Evolutionary conservation across 2,797 vertebrate genomes (phyloP).

Genomic region (Danionella dracula): DNA sequence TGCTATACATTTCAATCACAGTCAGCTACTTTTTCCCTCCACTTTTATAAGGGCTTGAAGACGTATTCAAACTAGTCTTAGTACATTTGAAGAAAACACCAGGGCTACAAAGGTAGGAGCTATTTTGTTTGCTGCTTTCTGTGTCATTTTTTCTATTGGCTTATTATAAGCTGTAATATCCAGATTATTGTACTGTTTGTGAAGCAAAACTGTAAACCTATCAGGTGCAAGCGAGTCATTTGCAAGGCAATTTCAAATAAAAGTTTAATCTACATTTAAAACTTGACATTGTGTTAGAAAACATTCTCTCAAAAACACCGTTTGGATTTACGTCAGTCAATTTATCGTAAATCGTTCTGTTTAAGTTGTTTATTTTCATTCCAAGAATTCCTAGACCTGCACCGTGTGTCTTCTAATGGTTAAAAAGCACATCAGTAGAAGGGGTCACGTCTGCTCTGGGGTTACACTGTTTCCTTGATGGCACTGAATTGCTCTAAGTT

Average conservation of each 20-base stretch:
- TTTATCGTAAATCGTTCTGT: slow-evolving; percentile 28
- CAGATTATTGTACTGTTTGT: neutral
- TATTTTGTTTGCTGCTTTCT: slow-evolving; percentile 50
- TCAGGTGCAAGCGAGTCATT: neutral
- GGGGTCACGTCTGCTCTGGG: slow-evolving; percentile 47
- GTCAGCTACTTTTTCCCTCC: slow-evolving; percentile 45
- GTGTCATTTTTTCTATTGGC: slow-evolving; percentile 24
- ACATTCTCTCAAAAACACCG: no score
- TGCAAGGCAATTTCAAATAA: neutral
- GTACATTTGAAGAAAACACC: slow-evolving; percentile 56
- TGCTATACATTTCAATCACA: slow-evolving; percentile 49
- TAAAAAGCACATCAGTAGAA: slow-evolving; percentile 47
- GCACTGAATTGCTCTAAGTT: slow-evolving; percentile 64
- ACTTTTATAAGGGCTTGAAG: slow-evolving; percentile 24
- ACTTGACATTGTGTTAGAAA: neutral
- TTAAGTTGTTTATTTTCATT: slow-evolving; percentile 52
- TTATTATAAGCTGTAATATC: slow-evolving; percentile 9
- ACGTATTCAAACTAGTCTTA: slow-evolving; percentile 38
- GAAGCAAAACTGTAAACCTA: neutral
- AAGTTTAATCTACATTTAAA: neutral
- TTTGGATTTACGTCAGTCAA: neutral
- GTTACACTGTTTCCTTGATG: slow-evolving; percentile 58
- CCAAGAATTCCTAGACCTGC: slow-evolving; percentile 43
- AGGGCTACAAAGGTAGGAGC: slow-evolving; percentile 72
- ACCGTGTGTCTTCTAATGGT: slow-evolving; percentile 43